Evolutionary conservation across 2,113 vertebrate genomes (phyloP).

Genomic region (Psammodynastes pulverulentus): DNA sequence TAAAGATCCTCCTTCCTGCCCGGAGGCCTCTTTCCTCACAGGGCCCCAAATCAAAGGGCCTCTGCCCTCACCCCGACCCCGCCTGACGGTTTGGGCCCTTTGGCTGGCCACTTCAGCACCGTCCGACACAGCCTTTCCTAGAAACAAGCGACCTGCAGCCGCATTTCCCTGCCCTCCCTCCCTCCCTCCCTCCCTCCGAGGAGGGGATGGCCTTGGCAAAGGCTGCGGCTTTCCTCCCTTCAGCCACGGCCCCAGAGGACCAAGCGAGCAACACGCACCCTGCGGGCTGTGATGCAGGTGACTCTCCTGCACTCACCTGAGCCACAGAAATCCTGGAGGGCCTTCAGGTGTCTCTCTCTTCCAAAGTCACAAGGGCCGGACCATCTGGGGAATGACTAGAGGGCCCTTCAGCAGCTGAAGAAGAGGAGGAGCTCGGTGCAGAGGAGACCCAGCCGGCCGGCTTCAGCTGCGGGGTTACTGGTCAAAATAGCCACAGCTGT

Average conservation of each 20-base stretch:
- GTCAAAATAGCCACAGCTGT: too few species aligned
- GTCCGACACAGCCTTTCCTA: neutral
- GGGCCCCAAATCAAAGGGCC: neutral
- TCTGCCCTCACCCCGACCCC: neutral
- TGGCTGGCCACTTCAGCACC: neutral
- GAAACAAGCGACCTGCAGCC: neutral
- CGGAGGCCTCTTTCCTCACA: neutral
- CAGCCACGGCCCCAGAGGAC: neutral
- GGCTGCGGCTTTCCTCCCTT: neutral
- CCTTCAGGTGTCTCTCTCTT: neutral
- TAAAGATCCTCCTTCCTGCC: neutral
- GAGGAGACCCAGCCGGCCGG: neutral
- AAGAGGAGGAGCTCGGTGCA: neutral
- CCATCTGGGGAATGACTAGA: too few species aligned
- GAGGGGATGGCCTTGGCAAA: neutral
- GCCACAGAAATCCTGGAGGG: neutral
- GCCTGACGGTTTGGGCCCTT: neutral
- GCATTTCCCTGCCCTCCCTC: neutral
- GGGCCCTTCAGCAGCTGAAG: neutral
- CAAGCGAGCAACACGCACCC: neutral
- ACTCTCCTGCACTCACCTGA: neutral
- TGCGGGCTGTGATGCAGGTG: neutral
- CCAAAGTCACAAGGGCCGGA: neutral
- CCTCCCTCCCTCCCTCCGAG: neutral
- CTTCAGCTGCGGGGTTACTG: too few species aligned